A percentile compares a stretch with the other conserved stretches of the same genome.
phyloP scores from a whole-genome alignment of 23 tunicate species.

The Ciona savignyi region DNA sequence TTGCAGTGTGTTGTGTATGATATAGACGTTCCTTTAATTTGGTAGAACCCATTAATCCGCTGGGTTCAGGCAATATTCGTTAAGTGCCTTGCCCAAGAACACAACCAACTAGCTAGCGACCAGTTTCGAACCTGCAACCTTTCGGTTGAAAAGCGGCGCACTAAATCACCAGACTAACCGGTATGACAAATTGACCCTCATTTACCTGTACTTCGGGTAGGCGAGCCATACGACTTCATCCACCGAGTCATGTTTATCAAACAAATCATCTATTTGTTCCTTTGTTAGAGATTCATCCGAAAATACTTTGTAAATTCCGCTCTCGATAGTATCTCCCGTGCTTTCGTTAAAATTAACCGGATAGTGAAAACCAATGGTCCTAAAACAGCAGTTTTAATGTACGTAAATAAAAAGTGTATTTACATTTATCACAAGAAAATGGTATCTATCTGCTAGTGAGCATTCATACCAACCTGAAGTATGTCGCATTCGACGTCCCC shows the following conservation, averaged over 20 bases:
- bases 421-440: neutral
- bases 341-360: constrained; percentile 65
- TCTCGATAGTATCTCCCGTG: constrained; percentile 12
- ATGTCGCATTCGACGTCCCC: constrained; percentile 10
- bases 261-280: constrained; percentile 35
- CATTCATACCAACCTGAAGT: constrained; percentile 43
- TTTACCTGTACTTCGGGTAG: constrained; percentile 66
- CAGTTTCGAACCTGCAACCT: too few species aligned
- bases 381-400: neutral
- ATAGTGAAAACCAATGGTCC: constrained; percentile 40
- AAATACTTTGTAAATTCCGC: constrained; percentile 64
- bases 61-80: too few species aligned
- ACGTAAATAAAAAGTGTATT: neutral
- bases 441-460: neutral
- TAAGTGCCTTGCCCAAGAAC: too few species aligned
- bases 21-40: too few species aligned
- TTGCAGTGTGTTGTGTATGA: too few species aligned
- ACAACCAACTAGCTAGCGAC: too few species aligned
- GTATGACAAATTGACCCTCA: neutral
- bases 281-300: constrained; percentile 46
- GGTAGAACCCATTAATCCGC: too few species aligned
- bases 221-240: constrained; percentile 59
- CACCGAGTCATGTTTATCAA: constrained; percentile 28
- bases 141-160: too few species aligned
- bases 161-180: too few species aligned